Evolutionary conservation across 64 coral and sea anemone species (phyloP).

Genomic region (Montipora cactus): DNA sequence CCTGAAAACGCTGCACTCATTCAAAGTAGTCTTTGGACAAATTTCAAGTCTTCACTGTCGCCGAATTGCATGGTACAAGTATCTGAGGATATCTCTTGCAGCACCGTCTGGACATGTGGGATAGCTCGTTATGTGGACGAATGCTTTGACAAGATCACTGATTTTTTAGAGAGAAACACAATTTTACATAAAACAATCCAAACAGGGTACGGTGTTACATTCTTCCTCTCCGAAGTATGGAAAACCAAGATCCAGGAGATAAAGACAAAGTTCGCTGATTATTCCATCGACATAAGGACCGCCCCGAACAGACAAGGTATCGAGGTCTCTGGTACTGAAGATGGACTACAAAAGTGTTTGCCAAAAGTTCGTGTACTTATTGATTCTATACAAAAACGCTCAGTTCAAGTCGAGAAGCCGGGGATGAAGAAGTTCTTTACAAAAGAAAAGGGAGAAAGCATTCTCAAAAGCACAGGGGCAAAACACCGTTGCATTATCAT

Average conservation of each 20-base stretch:
- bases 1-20: constrained; percentile 39
- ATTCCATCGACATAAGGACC: constrained; percentile 30
- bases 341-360: neutral
- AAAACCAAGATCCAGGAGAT: constrained; percentile 36
- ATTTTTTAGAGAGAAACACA: constrained; percentile 68
- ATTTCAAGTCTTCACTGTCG: neutral
- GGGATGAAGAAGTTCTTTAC: constrained; percentile 56
- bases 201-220: constrained; percentile 5
- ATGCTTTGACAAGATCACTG: neutral
- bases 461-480: constrained; percentile 7
- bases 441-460: neutral
- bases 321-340: constrained; percentile 27
- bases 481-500: constrained; percentile 13
- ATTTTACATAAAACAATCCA: constrained; percentile 11
- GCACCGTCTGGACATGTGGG: constrained; percentile 55
- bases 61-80: neutral
- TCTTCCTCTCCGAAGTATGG: constrained; percentile 50
- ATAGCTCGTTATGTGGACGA: constrained; percentile 10
- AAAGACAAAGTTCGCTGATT: neutral
- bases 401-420: constrained; percentile 29
- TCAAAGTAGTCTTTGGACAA: constrained; percentile 25
- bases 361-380: neutral
- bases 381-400: neutral
- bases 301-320: neutral
- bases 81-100: constrained; percentile 5